Evolutionary conservation across 1,140 invertebrate genomes (phyloP).

Genomic region (Megathymus violae): DNA sequence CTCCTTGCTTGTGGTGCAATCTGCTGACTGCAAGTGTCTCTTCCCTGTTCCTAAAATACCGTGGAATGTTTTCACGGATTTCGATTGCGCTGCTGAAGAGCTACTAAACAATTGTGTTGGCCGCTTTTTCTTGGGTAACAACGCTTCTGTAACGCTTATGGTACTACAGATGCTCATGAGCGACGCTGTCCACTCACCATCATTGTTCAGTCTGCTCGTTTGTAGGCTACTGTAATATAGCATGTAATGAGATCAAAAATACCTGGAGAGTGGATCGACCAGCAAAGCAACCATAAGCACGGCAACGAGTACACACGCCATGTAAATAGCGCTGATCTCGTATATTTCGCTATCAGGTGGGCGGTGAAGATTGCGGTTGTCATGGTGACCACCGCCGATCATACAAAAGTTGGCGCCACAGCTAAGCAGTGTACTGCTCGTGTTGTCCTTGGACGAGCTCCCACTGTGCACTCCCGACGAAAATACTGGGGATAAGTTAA

Average conservation of each 20-base stretch:
- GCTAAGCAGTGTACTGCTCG: constrained; percentile 84
- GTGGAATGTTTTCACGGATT: no score
- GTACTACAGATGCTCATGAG: background rate
- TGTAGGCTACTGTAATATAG: background rate
- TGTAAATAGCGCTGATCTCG: constrained; percentile 94
- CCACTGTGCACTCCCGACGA: constrained; percentile 89
- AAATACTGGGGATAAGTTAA: constrained; percentile 85
- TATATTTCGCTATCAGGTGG: constrained; percentile 93
- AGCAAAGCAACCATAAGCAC: constrained; percentile 93
- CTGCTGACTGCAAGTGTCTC: no score
- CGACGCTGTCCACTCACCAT: background rate
- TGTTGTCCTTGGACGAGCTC: constrained; percentile 74
- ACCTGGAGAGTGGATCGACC: constrained; percentile 95
- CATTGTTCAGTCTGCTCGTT: no score
- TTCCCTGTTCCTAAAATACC: no score
- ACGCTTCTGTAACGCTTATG: no score
- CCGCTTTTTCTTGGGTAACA: no score
- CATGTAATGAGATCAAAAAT: constrained; percentile 20
- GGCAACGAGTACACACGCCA: constrained; percentile 93
- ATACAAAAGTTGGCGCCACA: constrained; percentile 95
- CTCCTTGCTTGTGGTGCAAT: no score
- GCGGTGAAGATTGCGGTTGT: constrained; percentile 88
- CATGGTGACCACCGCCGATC: constrained; percentile 84
- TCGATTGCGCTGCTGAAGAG: no score
- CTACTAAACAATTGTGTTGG: no score